These are phyloP conservation scores for Microctenopoma lineatum DNA, from an alignment of 2,797 vertebrate species.

Conservation along the genomic window DNA sequence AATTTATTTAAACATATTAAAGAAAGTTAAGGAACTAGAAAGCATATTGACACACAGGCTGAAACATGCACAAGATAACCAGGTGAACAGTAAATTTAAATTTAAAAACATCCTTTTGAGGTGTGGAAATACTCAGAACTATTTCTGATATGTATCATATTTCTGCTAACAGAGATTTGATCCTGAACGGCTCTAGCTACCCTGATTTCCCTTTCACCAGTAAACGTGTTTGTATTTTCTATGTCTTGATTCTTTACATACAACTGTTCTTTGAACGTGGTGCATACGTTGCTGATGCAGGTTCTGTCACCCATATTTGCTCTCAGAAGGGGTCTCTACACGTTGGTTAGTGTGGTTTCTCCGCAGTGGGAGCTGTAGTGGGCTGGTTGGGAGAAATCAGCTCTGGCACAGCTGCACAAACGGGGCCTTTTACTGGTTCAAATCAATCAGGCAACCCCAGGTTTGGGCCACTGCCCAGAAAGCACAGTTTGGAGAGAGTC, in stretches of 20 bases:
- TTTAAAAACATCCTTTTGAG: too few relatives aligned
- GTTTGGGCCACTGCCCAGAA: slow-evolving; percentile 83
- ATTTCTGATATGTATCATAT: too few relatives aligned
- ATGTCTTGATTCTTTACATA: slow-evolving; percentile 4
- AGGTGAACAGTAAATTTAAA: too few relatives aligned
- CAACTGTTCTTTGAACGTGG: slow-evolving; percentile 23
- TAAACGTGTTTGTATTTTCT: neutral
- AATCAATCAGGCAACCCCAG: slow-evolving; percentile 73
- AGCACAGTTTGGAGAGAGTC: slow-evolving; percentile 79
- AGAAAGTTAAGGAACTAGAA: too few relatives aligned
- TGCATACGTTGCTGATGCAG: slow-evolving; percentile 4
- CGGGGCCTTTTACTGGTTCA: slow-evolving; percentile 75
- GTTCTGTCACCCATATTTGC: slow-evolving; percentile 56
- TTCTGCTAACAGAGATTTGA: too few relatives aligned
- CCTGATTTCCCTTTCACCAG: neutral
- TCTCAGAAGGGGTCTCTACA: slow-evolving; percentile 55
- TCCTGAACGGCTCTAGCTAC: neutral
- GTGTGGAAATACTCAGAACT: too few relatives aligned
- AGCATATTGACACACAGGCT: too few relatives aligned
- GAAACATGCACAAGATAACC: too few relatives aligned
- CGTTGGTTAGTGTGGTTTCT: slow-evolving; percentile 67
- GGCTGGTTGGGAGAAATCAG: slow-evolving; percentile 62
- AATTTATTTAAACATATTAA: too few relatives aligned
- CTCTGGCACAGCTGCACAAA: slow-evolving; percentile 79
- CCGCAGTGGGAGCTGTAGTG: slow-evolving; percentile 50